Evolutionary conservation across 2,888 invertebrate species (phyloP), one percentile per base, ranked within the genome.

Genomic region (Elmis aenea): DNA sequence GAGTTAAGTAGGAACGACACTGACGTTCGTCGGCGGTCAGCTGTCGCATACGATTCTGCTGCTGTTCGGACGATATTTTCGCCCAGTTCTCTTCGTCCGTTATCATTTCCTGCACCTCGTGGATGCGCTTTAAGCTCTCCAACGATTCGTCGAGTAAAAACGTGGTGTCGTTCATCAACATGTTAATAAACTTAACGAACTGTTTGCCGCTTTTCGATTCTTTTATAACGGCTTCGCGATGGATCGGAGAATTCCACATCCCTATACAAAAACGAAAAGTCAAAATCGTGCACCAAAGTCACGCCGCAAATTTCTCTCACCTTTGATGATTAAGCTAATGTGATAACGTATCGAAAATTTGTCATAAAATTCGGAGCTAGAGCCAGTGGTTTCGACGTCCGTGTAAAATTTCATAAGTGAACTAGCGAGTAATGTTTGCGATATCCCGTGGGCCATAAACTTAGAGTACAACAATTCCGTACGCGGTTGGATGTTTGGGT

Each of bases 281-380:
- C 29, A 27, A 22, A 28, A 32, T 6, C 5, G 5, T 18, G 26
- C 3, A 26, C 13, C 15, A n/a, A n/a, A 16, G 21, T 20, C 9
- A 13, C 12, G 11, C 12, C 4, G 9, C n/a, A 11, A 29, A 10
- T 32, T 18, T n/a, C n/a, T n/a, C 53, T 53, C 35, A 63, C 66
- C 83, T 69, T 95, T 95, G 54, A 99, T 79, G 58, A 97, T 92
- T 61, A 96, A 82, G 68, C 95, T 95, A 65, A 99, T 95, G 66
- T 96, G 95, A 73, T 95, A 95, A 38, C 99, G 81, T 56, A 99
- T 97, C 6, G 93, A 92, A 69, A 99, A 99, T 71, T 99, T 99
- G 70, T 97, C 97, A 62, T 96, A 99, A 71, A 99, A 99, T 71
- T 99, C 99, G 18, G 92, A 93, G 68, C 91, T 93, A 52, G 95